A percentile compares a stretch with the other conserved stretches of the same genome.
These are phyloP conservation scores for Siphamia tubifer DNA, from an alignment of 2,113 vertebrate species.

Conservation along the genomic window DNA sequence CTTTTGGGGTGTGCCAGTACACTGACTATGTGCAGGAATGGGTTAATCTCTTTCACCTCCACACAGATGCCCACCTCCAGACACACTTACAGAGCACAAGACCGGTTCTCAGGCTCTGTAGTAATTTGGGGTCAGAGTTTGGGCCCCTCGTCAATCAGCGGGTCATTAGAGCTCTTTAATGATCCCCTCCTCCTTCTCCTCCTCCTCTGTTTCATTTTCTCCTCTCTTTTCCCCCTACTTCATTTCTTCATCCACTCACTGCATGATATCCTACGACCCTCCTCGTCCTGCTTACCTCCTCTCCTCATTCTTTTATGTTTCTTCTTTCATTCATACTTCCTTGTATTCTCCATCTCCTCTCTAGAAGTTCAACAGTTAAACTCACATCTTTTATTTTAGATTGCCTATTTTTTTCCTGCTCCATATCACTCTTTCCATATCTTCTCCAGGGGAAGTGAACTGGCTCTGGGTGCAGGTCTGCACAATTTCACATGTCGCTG, in stretches of 20 bases:
- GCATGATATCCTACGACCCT: conserved; percentile 19
- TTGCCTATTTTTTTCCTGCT: conserved; percentile 9
- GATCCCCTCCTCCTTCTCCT: conserved; percentile 32
- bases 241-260: background rate
- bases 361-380: background rate
- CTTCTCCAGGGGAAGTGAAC: conserved; percentile 39
- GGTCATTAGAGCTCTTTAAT: conserved; percentile 79
- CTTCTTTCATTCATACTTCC: conserved; percentile 4
- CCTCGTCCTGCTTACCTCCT: background rate
- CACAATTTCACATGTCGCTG: conserved; percentile 52
- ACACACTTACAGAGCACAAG: conserved; percentile 28
- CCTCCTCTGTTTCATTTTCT: conserved; percentile 30
- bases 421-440: conserved; percentile 22
- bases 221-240: conserved; percentile 1
- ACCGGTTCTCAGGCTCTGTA: conserved; percentile 75
- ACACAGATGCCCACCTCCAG: conserved; percentile 32
- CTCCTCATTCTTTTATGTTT: background rate
- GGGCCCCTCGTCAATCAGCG: conserved; percentile 77
- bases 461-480: conserved; percentile 35
- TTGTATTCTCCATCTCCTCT: conserved; percentile 11
- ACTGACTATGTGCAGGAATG: background rate
- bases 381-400: background rate
- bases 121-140: conserved; percentile 77
- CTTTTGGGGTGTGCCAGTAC: background rate
- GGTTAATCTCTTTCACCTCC: conserved; percentile 9